These are phyloP conservation scores for Brachyalestes nurse DNA, from an alignment of 2,797 vertebrate species.

Conservation along the genomic window DNA sequence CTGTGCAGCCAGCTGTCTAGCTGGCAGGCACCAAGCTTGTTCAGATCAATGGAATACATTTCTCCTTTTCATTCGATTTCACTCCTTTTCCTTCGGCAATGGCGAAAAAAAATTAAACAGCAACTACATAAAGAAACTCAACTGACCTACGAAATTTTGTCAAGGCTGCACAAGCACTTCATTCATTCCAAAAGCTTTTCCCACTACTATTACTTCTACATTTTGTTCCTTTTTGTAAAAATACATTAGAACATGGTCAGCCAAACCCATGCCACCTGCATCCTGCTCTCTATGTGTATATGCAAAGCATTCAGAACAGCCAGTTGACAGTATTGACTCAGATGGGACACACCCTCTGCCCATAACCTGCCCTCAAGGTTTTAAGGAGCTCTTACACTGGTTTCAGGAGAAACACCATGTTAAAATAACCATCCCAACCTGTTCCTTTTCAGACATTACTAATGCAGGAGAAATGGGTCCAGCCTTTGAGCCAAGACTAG, in stretches of 20 bases:
- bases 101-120: too few relatives aligned
- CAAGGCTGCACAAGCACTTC: not conserved
- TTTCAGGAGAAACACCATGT: not conserved
- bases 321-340: not conserved
- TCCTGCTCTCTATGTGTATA: not conserved
- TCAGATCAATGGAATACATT: not conserved
- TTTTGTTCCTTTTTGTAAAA: too few relatives aligned
- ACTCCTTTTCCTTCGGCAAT: not conserved
- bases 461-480: not conserved
- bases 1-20: not conserved
- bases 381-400: not conserved
- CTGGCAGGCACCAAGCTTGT: not conserved
- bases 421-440: not conserved
- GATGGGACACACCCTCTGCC: not conserved
- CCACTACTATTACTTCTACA: not conserved
- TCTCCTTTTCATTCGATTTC: not conserved
- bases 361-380: not conserved
- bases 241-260: not conserved
- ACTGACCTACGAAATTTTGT: not conserved
- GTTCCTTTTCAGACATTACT: not conserved
- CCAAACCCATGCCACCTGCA: not conserved
- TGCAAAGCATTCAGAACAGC: not conserved
- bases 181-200: not conserved
- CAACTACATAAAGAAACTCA: not conserved
- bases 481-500: not conserved